phyloP scores from a whole-genome alignment of 35 echinoderm and acorn worm genomes.

The Antedon bifida region DNA sequence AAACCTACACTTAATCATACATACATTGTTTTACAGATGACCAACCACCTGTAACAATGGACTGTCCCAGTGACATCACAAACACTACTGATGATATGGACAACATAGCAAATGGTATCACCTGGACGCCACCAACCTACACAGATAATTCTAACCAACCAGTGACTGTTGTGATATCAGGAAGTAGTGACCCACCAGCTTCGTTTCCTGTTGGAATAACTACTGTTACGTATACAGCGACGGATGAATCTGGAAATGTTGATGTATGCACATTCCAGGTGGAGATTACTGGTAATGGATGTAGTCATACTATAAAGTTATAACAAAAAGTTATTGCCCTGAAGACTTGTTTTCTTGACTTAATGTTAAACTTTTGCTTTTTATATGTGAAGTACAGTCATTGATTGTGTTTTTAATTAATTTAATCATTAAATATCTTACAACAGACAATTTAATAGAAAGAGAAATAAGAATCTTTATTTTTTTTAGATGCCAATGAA shows the following conservation, averaged over 20 bases:
- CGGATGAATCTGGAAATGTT: slow-evolving; percentile 12
- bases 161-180: background rate
- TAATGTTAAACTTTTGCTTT: too few relatives aligned
- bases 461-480: too few relatives aligned
- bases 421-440: too few relatives aligned
- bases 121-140: background rate
- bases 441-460: too few relatives aligned
- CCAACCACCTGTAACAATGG: background rate
- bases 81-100: background rate
- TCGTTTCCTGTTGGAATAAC: slow-evolving; percentile 19
- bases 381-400: too few relatives aligned
- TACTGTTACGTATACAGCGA: slow-evolving; percentile 11
- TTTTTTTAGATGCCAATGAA: too few relatives aligned
- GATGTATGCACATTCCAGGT: slow-evolving; percentile 13
- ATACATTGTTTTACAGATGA: background rate
- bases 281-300: slow-evolving; percentile 15
- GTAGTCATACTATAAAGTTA: too few relatives aligned
- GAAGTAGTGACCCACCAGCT: slow-evolving; percentile 2
- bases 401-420: too few relatives aligned
- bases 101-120: background rate
- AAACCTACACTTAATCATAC: too few relatives aligned
- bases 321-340: too few relatives aligned
- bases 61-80: background rate
- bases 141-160: background rate
- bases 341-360: too few relatives aligned